phyloP scores from a whole-genome alignment of 2,888 invertebrate species.

The Seira sanloemensis region DNA sequence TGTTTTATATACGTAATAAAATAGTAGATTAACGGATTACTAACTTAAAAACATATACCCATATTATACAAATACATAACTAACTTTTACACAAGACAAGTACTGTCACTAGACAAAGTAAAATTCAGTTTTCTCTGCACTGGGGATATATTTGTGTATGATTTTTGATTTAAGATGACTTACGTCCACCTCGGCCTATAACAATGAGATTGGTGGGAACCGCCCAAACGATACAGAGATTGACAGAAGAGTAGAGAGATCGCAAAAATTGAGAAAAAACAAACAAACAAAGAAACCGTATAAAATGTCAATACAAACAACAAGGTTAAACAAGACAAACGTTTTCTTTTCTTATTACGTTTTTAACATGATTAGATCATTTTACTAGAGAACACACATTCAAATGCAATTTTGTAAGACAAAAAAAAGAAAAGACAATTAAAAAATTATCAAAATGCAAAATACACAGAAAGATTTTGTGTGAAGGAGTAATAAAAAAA shows the following conservation, averaged over 20 bases:
- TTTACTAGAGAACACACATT: background rate
- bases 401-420: background rate
- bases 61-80: no score
- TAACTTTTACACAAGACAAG: no score
- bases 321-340: background rate
- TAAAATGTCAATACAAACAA: background rate
- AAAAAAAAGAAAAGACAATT: no score
- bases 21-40: no score
- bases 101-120: no score
- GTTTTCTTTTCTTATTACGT: background rate
- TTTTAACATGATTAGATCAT: background rate
- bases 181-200: slow-evolving; percentile 74
- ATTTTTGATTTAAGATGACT: slow-evolving; percentile 59
- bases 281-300: slow-evolving; percentile 40
- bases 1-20: no score
- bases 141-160: slow-evolving; percentile 1
- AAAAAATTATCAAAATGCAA: no score
- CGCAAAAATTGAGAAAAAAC: slow-evolving; percentile 40
- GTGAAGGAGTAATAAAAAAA: no score
- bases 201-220: slow-evolving; percentile 37
- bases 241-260: slow-evolving; percentile 45
- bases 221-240: slow-evolving; percentile 43
- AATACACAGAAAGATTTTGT: no score
- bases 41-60: no score
- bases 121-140: slow-evolving; percentile 1